A percentile compares a stretch with the other conserved stretches of the same genome.
Conservation (phyloP, 2,888 invertebrate genomes). For the Melanchra persicariae region DNA sequence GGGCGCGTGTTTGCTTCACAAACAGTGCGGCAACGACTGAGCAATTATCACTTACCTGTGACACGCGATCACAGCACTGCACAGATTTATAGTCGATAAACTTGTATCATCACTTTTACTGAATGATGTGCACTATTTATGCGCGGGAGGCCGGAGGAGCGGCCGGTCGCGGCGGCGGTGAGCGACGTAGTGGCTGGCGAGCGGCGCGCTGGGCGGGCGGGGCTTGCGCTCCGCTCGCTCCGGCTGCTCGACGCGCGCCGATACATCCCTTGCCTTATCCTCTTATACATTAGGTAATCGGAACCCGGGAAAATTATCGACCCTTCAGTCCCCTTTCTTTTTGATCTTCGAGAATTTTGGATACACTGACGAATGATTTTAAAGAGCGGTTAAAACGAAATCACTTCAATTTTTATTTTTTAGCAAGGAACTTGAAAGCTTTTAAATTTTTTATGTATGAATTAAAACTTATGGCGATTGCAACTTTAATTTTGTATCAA, state of each 20-base stretch:
- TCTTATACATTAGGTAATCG: constrained; percentile 66
- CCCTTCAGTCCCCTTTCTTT: constrained; percentile 60
- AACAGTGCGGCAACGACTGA: constrained; percentile 85
- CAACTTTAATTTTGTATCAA: constrained; percentile 11
- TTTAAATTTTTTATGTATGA: neutral
- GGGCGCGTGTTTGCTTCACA: constrained; percentile 82
- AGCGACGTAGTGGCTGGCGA: constrained; percentile 76
- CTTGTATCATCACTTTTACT: constrained; percentile 90
- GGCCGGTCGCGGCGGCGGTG: constrained; percentile 84
- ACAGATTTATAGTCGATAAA: constrained; percentile 90
- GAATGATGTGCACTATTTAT: constrained; percentile 86
- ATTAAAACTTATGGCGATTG: neutral
- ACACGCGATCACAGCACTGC: constrained; percentile 89
- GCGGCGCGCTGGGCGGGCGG: constrained; percentile 84
- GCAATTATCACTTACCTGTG: constrained; percentile 90
- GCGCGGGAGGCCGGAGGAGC: constrained; percentile 72
- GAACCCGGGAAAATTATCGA: constrained; percentile 66
- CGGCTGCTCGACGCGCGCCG: constrained; percentile 76
- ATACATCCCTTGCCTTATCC: constrained; percentile 74
- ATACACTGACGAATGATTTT: constrained; percentile 22
- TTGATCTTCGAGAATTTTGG: constrained; percentile 39
- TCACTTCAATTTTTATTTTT: neutral
- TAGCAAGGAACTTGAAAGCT: constrained; percentile 5
- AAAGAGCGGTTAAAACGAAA: neutral
- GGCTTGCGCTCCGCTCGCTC: constrained; percentile 70